Percentiles rank a stretch among this genome's conserved stretches.
These are phyloP conservation scores for Tenthredo livida DNA, from an alignment of 2,888 invertebrate genomes.

Conservation along the genomic window DNA sequence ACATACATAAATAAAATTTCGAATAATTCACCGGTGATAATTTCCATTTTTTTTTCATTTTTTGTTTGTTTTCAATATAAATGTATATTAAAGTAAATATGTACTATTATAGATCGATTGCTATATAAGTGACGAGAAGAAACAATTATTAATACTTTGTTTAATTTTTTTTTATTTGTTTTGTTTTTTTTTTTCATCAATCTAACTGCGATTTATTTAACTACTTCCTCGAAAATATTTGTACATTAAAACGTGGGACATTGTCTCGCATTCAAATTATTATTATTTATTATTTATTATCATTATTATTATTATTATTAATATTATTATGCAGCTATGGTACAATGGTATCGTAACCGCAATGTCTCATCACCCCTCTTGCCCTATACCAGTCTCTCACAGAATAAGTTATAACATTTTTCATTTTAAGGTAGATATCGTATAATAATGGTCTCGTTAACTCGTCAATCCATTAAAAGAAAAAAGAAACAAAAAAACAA, in stretches of 20 bases:
- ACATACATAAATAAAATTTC: background rate
- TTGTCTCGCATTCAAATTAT: slow-evolving; percentile 72
- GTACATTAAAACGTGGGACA: slow-evolving; percentile 75
- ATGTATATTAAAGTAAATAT: background rate
- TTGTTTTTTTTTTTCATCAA: slow-evolving; percentile 61
- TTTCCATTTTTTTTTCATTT: background rate
- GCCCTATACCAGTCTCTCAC: slow-evolving; percentile 37
- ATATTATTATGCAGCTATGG: slow-evolving; percentile 73
- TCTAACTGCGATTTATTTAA: slow-evolving; percentile 73
- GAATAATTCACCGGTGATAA: background rate
- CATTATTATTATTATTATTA: slow-evolving; percentile 72
- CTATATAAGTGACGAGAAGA: slow-evolving; percentile 12
- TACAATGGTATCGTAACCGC: slow-evolving; percentile 76
- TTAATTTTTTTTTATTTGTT: background rate
- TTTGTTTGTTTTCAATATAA: background rate
- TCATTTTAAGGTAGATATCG: background rate
- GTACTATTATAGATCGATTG: background rate
- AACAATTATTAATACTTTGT: slow-evolving; percentile 8
- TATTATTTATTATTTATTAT: slow-evolving; percentile 71
- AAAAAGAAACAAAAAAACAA: background rate
- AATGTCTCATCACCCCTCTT: slow-evolving; percentile 71
- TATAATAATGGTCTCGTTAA: slow-evolving; percentile 16
- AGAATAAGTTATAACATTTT: slow-evolving; percentile 24
- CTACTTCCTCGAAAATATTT: slow-evolving; percentile 75
- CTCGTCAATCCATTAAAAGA: background rate